Base-by-base conservation (phyloP, 1,140 invertebrate genomes). In the Mactra quadrangularis region DNA sequence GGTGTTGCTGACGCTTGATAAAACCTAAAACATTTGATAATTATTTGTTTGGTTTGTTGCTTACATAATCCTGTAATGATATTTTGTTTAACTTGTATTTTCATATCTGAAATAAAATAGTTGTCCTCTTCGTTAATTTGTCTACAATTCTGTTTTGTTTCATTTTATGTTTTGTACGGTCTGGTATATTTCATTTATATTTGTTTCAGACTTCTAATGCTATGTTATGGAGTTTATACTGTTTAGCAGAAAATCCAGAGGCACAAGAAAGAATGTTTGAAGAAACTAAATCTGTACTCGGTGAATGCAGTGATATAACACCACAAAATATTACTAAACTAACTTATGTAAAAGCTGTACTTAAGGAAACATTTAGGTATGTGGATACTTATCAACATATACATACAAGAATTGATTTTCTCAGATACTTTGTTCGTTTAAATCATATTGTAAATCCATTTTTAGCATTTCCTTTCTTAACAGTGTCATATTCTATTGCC, bases 301-400 rank as follows among this genome's bases (percentile, higher is more conserved):
- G 78, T 1, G 72, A 88, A 60, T 70, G 82, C 31, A 68, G 84
- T 53, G 76, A 50, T 0, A 92, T 98, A 0, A 96, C 95, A 0
- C 94, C 95, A 13, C 94, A 95, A 38, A 94, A 95, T 62, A 90
- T 98, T 0, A 90, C 94, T 1, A 94, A 95, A 57, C 90, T 95
- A 70, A 94, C 95, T 17, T 98, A 97, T 87, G 94, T 98, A 0
- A 96, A 96, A 86, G 97, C 97, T 2, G 98, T 97, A 81, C 94
- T 98, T 3, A 96, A 95, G 68, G 98, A 99, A 94, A 94, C 96
- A 0, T 98, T 97, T 84, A 95, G 97, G 96, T 97, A 92, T n/a
- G n/a, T n/a, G n/a, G n/a, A n/a, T n/a, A n/a, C n/a, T n/a, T n/a
- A n/a, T n/a, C n/a, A n/a, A n/a, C n/a, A n/a, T n/a, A n/a, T n/a